Evolutionary conservation across 2,113 vertebrate species (phyloP), one percentile per base, ranked within the genome.

Genomic region (Nycticorax nycticorax): DNA sequence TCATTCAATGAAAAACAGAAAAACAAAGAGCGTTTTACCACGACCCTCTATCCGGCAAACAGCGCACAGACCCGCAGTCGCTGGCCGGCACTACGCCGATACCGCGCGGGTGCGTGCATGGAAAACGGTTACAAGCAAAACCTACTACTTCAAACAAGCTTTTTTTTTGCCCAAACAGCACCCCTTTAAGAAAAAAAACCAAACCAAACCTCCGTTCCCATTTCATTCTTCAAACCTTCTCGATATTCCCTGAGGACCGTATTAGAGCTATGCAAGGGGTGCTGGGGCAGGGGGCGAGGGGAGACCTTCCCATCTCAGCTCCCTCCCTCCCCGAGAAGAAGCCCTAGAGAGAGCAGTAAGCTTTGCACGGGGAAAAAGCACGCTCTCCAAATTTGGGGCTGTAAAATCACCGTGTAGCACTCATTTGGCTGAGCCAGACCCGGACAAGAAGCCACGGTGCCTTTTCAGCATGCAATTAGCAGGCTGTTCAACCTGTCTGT

Each of bases 11-110:
- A 56, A 39, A 48, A n/a, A 35, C 39, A 41, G n/a, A 47, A 55
- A 76, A 90, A 45, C 10, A 43, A 30, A 28, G 4, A 32, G 16
- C 6, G 22, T 41, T 68, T 69, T 48, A 41, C 26, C 21, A 20
- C 1, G 1, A 21, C 16, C 33, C 27, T 21, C 33, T 15, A 14
- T 37, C 21, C 4, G 3, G 9, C 57, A 37, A 50, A 43, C 14
- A 74, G 32, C 3, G 0, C 30, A 6, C 0, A 0, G 8, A 53
- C 11, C 9, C 0, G 0, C 4, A 9, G 35, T 15, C 68, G 27
- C 21, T 5, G 8, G 24, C 47, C 37, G n/a, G 28, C 41, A 23
- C 48, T 9, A 35, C 0, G 9, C 10, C 8, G 2, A 26, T 6
- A 32, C 56, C 8, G 30, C 33, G 14, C 2, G 0, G 6, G 17